These are phyloP conservation scores for Poeciliopsis infans DNA, from an alignment of 2,797 vertebrate species.

Conservation along the genomic window DNA sequence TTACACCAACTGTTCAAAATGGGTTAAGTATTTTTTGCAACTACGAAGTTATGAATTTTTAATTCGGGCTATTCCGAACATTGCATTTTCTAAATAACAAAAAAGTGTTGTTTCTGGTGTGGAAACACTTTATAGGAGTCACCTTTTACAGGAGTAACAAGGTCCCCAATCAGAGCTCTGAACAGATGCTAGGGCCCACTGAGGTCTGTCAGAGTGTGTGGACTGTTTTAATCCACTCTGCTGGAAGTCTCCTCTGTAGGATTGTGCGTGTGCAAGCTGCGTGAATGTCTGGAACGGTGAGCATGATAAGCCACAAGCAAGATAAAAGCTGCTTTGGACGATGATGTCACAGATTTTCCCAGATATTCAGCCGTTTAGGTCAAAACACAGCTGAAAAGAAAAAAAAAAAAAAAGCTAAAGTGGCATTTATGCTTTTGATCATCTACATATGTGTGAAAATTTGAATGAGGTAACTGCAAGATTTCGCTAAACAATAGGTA, in stretches of 20 bases:
- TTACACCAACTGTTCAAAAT: background rate
- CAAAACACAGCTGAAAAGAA: conserved; percentile 56
- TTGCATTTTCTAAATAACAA: conserved; percentile 4
- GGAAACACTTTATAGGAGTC: conserved; percentile 33
- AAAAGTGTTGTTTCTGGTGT: conserved; percentile 2
- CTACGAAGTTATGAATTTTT: background rate
- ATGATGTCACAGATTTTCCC: conserved; percentile 66
- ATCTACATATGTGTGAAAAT: conserved; percentile 26
- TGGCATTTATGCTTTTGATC: conserved; percentile 25
- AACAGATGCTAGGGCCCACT: conserved; percentile 60
- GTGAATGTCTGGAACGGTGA: conserved; percentile 67
- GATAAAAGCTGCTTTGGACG: conserved; percentile 66
- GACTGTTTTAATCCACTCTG: conserved; percentile 76
- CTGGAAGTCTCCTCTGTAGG: conserved; percentile 63
- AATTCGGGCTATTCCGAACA: background rate
- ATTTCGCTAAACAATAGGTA: conserved; percentile 44
- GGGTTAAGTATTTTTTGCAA: background rate
- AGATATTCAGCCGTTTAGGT: conserved; percentile 55
- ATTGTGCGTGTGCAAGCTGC: conserved; percentile 51
- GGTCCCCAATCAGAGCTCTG: conserved; percentile 56
- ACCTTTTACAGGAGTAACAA: conserved; percentile 50
- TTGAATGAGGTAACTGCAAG: conserved; percentile 30
- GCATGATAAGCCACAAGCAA: conserved; percentile 64
- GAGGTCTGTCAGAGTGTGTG: conserved; percentile 66
- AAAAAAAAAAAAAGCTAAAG: background rate